phyloP scores from a whole-genome alignment of 1,140 invertebrate species.

The Coelopa frigida region DNA sequence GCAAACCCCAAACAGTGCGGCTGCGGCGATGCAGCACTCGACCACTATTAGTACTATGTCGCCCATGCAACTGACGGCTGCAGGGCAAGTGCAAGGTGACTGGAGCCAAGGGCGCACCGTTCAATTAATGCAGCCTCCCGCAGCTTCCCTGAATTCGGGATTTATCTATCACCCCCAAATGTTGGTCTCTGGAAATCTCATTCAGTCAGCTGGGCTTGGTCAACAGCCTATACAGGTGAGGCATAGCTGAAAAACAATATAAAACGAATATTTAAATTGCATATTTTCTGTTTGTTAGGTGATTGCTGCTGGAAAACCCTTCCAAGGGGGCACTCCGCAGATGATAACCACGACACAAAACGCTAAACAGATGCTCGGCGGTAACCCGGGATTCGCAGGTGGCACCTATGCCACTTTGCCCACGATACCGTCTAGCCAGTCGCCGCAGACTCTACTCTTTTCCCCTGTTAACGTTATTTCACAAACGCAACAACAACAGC shows the following conservation, averaged over 20 bases:
- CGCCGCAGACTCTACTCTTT: slow-evolving; percentile 72
- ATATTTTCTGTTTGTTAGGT: slow-evolving; percentile 3
- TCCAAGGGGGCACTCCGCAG: slow-evolving; percentile 68
- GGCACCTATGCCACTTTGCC: slow-evolving; percentile 56
- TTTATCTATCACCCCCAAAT: slow-evolving; percentile 69
- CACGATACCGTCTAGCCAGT: slow-evolving; percentile 71
- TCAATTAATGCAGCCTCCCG: slow-evolving; percentile 75
- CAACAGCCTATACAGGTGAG: slow-evolving; percentile 63
- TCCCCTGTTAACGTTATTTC: slow-evolving; percentile 66
- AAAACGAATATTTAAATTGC: neutral
- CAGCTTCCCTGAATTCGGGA: slow-evolving; percentile 69
- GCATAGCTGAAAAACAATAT: neutral
- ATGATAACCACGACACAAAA: slow-evolving; percentile 67
- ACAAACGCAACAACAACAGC: slow-evolving; percentile 56
- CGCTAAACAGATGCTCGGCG: slow-evolving; percentile 55
- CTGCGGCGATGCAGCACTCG: slow-evolving; percentile 50
- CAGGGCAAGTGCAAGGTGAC: slow-evolving; percentile 48
- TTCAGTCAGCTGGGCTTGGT: slow-evolving; percentile 67
- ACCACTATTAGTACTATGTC: slow-evolving; percentile 46
- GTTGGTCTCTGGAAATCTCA: slow-evolving; percentile 71
- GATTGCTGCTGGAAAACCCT: slow-evolving; percentile 71
- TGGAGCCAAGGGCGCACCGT: slow-evolving; percentile 55
- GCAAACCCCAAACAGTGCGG: slow-evolving; percentile 22
- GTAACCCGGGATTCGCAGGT: slow-evolving; percentile 48
- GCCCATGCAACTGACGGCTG: slow-evolving; percentile 45